Base-by-base conservation (phyloP, 2,113 vertebrate species). In the Melanostigma gelatinosum region DNA sequence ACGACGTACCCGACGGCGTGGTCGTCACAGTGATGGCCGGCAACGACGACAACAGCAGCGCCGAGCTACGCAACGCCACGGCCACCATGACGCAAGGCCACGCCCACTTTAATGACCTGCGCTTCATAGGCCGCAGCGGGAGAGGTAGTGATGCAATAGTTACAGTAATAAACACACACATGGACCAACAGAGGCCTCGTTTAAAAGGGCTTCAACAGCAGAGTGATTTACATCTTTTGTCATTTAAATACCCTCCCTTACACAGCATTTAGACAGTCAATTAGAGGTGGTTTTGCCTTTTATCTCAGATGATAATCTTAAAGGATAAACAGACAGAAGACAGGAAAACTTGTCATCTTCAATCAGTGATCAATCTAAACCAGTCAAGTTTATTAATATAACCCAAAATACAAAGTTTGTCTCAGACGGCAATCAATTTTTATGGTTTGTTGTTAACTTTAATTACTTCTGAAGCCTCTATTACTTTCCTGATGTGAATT, bases 1-100 rank as follows among this genome's bases (percentile, higher is more conserved):
- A 97, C 77, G 97, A 99, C 75, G 97, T 99, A 76, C 94, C 97
- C 12, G 97, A 99, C 63, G 98, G 97, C 2, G 98, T 97, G 0
- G 95, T 97, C 85, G 98, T 99, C 88, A 99, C 96, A 0, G 96
- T 99, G 91, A 99, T 99, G 98, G 97, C 98, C 44, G 98, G 98
- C 48, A 99, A 99, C 0, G 97, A 99, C 9, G 97, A 99, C 93
- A 99, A 99, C 94, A 96, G 96, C 88, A 98, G 96, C n/a, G 97
- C 97, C 0, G 98, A 99, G 91, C 96, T 99, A 75, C 96, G 97
- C 16, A 99, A 99, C 1, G 98, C 97, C 73, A 98, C 97, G 4
- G 95, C 98, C 0, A 97, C 97, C 80, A 96, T 99, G 97, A 99
- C 97, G 94, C 97, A 98, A 87, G 97, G 98, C 93, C 96, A 96